Base-by-base conservation (phyloP, 1,140 invertebrate species). In the Danaus melanippus region DNA sequence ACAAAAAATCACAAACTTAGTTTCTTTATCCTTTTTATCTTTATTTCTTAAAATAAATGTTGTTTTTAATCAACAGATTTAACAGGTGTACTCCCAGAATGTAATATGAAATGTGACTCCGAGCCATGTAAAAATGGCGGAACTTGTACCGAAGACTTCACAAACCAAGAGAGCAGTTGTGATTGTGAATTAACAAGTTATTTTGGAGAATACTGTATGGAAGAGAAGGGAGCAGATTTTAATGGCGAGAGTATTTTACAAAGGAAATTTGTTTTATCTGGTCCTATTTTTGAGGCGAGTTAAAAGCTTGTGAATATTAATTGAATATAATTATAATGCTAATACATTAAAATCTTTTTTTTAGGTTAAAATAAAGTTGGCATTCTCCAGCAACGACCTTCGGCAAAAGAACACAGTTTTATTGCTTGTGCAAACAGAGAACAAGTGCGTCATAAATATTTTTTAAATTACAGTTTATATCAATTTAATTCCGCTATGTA, bases 141-240 rank as follows among this genome's bases (percentile, higher is more conserved):
- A 0, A 89, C 93, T 12, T 98, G 96, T 71, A 92, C 93, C 8
- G 96, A 98, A 79, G 92, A 96, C 76, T 97, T 97, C 76, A 91
- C 91, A n/a, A 92, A 93, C 50, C 93, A 93, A 51, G 90, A 93
- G 61, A 94, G 92, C 56, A 92, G 92, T 7, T 98, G 96, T 76
- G 92, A 97, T 63, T 98, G 96, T 71, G 92, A 95, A 56, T 88
- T 93, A 12, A 97, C 95, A 6, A 96, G 94, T 51, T 97, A 95
- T 75, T 93, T 94, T 67, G 95, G 95, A 43, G 93, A 96, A 67
- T 90, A 90, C 60, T 92, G 89, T 67, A 89, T 90, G 76, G 87
- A 90, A 88, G 95, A 96, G 76, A 95, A 95, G 76, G 95, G 95
- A 5, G 94, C 94, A 0, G 93, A 94, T 69, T 97, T 97, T 68